Evolutionary conservation across 2,888 invertebrate genomes (phyloP).

Genomic region (Drosophila ustulata): DNA sequence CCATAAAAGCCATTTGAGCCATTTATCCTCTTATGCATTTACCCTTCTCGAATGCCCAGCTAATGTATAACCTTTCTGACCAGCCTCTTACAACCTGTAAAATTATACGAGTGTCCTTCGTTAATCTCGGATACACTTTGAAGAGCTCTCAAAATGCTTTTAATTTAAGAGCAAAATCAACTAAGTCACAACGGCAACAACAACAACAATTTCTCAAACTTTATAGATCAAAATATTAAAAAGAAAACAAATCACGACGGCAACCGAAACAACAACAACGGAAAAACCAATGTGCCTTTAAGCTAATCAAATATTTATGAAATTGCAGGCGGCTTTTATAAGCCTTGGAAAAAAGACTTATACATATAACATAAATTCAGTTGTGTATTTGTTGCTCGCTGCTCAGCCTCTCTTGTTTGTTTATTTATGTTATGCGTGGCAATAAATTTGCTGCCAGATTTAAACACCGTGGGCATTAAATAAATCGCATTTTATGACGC

Average conservation of each 20-base stretch:
- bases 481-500: conserved; percentile 52
- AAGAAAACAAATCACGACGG: conserved; percentile 18
- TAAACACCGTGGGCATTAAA: conserved; percentile 35
- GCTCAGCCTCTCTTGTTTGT: not conserved
- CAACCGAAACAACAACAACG: conserved; percentile 2
- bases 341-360: conserved; percentile 4
- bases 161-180: conserved; percentile 36
- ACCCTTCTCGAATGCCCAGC: not conserved
- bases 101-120: conserved; percentile 30
- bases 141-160: conserved; percentile 42
- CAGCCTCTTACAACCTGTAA: conserved; percentile 22
- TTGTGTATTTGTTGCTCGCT: conserved; percentile 2
- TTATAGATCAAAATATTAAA: conserved; percentile 31
- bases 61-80: conserved; percentile 18
- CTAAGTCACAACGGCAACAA: conserved; percentile 1
- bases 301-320: conserved; percentile 74
- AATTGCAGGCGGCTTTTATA: conserved; percentile 42
- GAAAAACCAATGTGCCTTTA: conserved; percentile 45
- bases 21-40: conserved; percentile 2
- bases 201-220: conserved; percentile 15
- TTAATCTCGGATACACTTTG: conserved; percentile 24
- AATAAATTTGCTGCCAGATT: conserved; percentile 49
- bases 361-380: conserved; percentile 1
- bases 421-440: conserved; percentile 47
- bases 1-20: conserved; percentile 14